Percentiles rank a stretch among this genome's conserved stretches.
Evolutionary conservation across 2,888 invertebrate species (phyloP).

Genomic region (Chymomyza caudatula): DNA sequence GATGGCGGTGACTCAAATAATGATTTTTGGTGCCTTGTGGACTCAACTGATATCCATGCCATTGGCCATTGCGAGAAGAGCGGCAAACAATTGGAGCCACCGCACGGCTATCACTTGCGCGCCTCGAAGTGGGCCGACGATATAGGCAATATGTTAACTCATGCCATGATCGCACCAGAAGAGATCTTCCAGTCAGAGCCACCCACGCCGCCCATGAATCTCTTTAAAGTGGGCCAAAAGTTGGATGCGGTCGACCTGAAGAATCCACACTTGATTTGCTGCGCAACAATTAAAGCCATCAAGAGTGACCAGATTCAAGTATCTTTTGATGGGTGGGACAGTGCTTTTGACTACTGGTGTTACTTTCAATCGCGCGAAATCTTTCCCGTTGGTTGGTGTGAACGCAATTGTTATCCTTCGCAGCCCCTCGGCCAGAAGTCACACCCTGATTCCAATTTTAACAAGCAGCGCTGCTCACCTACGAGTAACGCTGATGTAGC

Average conservation of each 20-base stretch:
- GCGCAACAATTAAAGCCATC: constrained; percentile 95
- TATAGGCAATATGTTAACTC: constrained; percentile 92
- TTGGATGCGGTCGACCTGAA: constrained; percentile 98
- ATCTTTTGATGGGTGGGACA: constrained; percentile 98
- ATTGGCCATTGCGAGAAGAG: constrained; percentile 96
- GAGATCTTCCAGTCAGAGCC: constrained; percentile 94
- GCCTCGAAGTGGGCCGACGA: constrained; percentile 98
- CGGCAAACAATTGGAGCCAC: constrained; percentile 96
- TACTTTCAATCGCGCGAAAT: constrained; percentile 95
- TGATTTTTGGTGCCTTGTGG: constrained; percentile 97
- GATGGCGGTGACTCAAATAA: constrained; percentile 99
- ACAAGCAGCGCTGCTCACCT: too few relatives aligned
- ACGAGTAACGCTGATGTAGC: too few relatives aligned
- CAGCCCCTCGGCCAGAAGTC: constrained; percentile 96
- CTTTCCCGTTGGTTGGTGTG: constrained; percentile 98
- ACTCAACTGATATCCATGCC: constrained; percentile 95
- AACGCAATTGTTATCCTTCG: constrained; percentile 92
- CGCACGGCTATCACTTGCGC: constrained; percentile 96
- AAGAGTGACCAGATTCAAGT: constrained; percentile 96
- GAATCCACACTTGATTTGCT: constrained; percentile 97
- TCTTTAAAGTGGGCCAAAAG: constrained; percentile 94
- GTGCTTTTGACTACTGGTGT: constrained; percentile 99
- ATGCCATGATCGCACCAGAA: constrained; percentile 93
- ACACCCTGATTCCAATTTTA: constrained; percentile 80
- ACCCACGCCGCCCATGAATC: constrained; percentile 87